A percentile compares a stretch with the other conserved stretches of the same genome.
These are phyloP conservation scores for Lamellibrachia columna DNA, from an alignment of 2,888 invertebrate genomes.

Conservation along the genomic window DNA sequence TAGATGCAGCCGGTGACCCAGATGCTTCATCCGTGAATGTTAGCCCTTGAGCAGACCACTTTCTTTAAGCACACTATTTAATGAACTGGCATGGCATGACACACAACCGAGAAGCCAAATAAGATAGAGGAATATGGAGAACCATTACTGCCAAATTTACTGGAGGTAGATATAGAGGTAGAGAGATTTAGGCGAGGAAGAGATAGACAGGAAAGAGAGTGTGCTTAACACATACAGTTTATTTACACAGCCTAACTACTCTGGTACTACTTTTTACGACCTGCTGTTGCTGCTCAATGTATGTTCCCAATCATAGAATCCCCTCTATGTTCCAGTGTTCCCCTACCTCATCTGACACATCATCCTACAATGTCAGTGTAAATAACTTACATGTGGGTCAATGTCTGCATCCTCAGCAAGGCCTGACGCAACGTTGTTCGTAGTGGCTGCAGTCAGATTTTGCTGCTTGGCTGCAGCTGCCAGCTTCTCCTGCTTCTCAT, in stretches of 20 bases:
- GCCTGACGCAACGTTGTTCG: constrained; percentile 24
- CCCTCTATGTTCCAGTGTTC: not conserved
- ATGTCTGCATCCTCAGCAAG: constrained; percentile 78
- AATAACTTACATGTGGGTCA: constrained; percentile 79
- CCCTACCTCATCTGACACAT: not conserved
- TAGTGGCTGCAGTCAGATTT: not conserved
- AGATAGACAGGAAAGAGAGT: not conserved
- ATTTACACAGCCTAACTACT: not conserved
- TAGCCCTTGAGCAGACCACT: not conserved
- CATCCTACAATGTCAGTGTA: not conserved
- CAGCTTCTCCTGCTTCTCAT: constrained; percentile 80
- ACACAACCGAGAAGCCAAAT: too few relatives aligned
- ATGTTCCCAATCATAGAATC: constrained; percentile 6
- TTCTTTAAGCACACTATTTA: not conserved
- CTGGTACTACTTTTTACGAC: not conserved
- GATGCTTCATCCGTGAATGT: not conserved
- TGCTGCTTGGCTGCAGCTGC: constrained; percentile 51
- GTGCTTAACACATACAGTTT: too few relatives aligned
- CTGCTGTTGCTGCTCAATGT: not conserved
- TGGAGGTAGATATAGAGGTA: not conserved
- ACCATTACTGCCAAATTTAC: too few relatives aligned
- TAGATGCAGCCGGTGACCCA: too few relatives aligned
- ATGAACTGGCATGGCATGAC: not conserved
- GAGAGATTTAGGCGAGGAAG: not conserved
- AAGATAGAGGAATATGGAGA: too few relatives aligned